These are phyloP conservation scores for Piscicola geometra DNA, from an alignment of 2,888 invertebrate species.

Conservation along the genomic window DNA sequence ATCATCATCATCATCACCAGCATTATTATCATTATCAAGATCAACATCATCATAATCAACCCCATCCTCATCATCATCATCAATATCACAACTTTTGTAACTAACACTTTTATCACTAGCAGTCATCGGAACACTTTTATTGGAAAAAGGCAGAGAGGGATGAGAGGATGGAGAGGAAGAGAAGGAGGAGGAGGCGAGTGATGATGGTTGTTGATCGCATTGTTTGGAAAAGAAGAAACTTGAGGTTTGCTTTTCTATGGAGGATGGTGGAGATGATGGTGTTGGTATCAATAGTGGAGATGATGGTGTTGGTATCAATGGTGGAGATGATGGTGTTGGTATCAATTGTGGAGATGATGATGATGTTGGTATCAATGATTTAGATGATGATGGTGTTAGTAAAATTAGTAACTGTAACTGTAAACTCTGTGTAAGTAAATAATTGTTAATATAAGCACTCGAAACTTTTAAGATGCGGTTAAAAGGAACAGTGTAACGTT, in stretches of 20 bases:
- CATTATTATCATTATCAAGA: not conserved
- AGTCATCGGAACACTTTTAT: not conserved
- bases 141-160: not conserved
- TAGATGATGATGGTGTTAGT: too few species aligned
- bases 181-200: not conserved
- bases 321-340: not conserved
- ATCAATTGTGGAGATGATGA: not conserved
- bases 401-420: too few species aligned
- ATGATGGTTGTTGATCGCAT: slow-evolving; percentile 1
- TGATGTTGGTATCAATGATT: not conserved
- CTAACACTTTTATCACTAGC: not conserved
- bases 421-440: too few species aligned
- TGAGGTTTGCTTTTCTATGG: not conserved
- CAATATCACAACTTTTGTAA: not conserved
- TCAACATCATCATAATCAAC: not conserved
- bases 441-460: too few species aligned
- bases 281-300: not conserved
- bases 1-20: not conserved
- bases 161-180: not conserved
- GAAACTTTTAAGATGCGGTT: too few species aligned
- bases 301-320: slow-evolving; percentile 1
- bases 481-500: too few species aligned
- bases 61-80: not conserved
- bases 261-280: not conserved
- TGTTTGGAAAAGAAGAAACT: slow-evolving; percentile 13